Percentiles rank a stretch among this genome's conserved stretches.
Conservation (phyloP, 2,888 invertebrate species). For the Drosophila melanosoma region DNA sequence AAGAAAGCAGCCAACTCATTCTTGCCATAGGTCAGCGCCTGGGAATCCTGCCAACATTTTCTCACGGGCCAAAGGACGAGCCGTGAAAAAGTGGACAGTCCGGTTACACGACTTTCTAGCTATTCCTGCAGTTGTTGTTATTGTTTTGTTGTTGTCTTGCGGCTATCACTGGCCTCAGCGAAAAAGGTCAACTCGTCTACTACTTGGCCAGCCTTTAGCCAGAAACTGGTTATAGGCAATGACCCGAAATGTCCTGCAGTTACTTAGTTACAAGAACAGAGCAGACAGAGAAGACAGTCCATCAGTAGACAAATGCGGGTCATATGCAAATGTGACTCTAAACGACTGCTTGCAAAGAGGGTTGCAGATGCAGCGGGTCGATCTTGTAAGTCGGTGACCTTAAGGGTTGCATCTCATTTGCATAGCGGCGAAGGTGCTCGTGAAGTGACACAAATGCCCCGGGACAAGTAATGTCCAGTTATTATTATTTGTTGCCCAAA, state of each 20-base stretch:
- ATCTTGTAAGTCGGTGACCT: constrained; percentile 69
- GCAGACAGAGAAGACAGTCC: constrained; percentile 27
- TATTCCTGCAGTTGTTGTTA: background rate
- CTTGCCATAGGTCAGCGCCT: constrained; percentile 66
- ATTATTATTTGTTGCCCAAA: constrained; percentile 16
- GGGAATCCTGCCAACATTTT: constrained; percentile 53
- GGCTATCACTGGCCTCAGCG: constrained; percentile 31
- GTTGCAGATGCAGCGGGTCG: constrained; percentile 54
- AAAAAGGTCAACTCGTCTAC: constrained; percentile 66
- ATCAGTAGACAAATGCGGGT: constrained; percentile 65
- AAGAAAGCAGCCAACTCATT: constrained; percentile 37
- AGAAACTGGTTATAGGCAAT: constrained; percentile 68
- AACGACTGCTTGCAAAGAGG: constrained; percentile 42
- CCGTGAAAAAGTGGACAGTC: constrained; percentile 80
- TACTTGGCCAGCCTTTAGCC: constrained; percentile 43
- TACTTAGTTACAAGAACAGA: constrained; percentile 58
- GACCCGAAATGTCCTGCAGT: constrained; percentile 73
- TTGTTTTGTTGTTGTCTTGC: background rate
- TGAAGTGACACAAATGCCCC: constrained; percentile 61
- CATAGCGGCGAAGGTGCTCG: constrained; percentile 46
- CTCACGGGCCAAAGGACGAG: constrained; percentile 66
- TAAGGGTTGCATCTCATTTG: constrained; percentile 72
- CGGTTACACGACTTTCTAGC: constrained; percentile 68
- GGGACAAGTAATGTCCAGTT: constrained; percentile 66
- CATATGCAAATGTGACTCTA: constrained; percentile 66